These are phyloP conservation scores for Tretioscincus oriximinensis DNA, from an alignment of 2,113 vertebrate genomes.

Conservation along the genomic window DNA sequence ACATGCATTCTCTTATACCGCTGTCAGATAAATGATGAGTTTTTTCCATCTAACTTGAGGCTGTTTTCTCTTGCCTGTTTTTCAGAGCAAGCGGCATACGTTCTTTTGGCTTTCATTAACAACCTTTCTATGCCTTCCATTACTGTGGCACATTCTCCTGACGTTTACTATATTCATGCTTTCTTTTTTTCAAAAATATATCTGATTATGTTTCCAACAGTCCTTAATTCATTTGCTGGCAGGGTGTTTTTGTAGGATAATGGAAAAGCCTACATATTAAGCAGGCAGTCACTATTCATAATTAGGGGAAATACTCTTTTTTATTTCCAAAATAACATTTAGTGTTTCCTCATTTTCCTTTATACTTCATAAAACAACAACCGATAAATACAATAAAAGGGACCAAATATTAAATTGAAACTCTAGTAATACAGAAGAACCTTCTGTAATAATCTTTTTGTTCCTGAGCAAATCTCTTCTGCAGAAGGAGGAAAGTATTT, in stretches of 20 bases:
- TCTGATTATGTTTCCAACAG: background rate
- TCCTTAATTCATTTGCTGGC: background rate
- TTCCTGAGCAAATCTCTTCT: background rate
- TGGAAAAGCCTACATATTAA: background rate
- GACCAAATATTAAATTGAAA: background rate
- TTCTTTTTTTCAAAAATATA: background rate
- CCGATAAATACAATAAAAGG: background rate
- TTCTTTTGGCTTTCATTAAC: background rate
- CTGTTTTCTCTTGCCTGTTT: background rate
- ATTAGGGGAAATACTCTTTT: background rate
- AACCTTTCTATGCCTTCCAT: background rate
- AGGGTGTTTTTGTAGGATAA: background rate
- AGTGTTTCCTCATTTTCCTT: background rate
- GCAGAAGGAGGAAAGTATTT: background rate
- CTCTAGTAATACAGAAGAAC: background rate
- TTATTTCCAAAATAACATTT: background rate
- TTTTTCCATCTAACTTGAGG: constrained; percentile 18
- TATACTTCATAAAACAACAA: background rate
- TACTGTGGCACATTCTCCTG: background rate
- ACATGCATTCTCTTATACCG: constrained; percentile 19
- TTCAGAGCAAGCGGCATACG: background rate
- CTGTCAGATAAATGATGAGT: background rate
- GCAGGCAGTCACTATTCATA: background rate
- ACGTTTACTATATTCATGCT: background rate
- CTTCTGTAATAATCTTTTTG: background rate